Evolutionary conservation across 2,888 invertebrate species (phyloP).

Genomic region (Harmothoe impar): DNA sequence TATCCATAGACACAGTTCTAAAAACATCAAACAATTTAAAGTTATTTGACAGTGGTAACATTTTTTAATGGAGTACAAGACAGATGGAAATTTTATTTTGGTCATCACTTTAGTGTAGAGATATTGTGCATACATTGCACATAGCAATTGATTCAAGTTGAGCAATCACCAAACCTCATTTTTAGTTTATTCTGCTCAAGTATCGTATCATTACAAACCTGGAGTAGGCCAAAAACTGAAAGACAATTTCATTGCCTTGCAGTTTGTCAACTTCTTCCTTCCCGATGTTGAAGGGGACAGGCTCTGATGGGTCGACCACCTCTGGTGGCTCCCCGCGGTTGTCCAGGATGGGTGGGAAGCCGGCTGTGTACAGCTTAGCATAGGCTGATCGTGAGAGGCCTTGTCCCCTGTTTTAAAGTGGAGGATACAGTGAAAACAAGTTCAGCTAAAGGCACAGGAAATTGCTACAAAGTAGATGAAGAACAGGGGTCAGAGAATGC

Average conservation of each 20-base stretch:
- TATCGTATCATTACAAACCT: slow-evolving; percentile 82
- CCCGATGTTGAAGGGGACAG: slow-evolving; percentile 74
- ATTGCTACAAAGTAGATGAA: too few relatives aligned
- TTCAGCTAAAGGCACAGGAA: too few relatives aligned
- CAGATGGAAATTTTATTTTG: too few relatives aligned
- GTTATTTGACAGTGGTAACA: not conserved
- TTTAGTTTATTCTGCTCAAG: too few relatives aligned
- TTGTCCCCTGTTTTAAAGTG: slow-evolving; percentile 73
- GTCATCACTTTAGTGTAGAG: too few relatives aligned
- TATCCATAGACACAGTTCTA: not conserved
- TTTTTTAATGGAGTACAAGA: too few relatives aligned
- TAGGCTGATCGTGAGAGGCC: slow-evolving; percentile 82
- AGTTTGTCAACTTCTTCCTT: slow-evolving; percentile 83
- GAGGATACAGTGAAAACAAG: too few relatives aligned
- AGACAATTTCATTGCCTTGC: slow-evolving; percentile 83
- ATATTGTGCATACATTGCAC: too few relatives aligned
- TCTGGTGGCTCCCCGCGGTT: slow-evolving; percentile 82
- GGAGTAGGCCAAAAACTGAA: slow-evolving; percentile 84
- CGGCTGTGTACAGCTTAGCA: slow-evolving; percentile 81
- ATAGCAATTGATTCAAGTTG: too few relatives aligned
- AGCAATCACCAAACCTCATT: too few relatives aligned
- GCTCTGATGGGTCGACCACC: slow-evolving; percentile 81
- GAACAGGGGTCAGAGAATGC: too few relatives aligned
- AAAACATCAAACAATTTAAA: not conserved
- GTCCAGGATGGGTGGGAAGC: slow-evolving; percentile 82